Conservation (phyloP, 2,888 invertebrate genomes). For the Drosophila koepferae region DNA sequence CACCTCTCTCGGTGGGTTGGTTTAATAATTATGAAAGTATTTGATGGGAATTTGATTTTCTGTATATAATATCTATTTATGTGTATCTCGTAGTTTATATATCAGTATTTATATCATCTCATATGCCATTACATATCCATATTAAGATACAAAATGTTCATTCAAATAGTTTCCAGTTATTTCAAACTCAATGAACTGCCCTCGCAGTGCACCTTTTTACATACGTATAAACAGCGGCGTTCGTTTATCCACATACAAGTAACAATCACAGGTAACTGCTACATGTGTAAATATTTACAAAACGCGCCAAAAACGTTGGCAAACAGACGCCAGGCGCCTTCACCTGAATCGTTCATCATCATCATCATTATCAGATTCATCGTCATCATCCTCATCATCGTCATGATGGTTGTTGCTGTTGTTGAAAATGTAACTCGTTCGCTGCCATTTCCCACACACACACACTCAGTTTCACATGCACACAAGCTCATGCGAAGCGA, state of each 20-base stretch:
- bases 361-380: conserved; percentile 34
- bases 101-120: too few relatives aligned
- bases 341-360: conserved; percentile 55
- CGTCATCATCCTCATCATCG: conserved; percentile 29
- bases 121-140: background rate
- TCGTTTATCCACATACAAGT: conserved; percentile 27
- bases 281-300: conserved; percentile 81
- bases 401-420: conserved; percentile 28
- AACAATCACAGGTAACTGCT: conserved; percentile 79
- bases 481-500: conserved; percentile 15
- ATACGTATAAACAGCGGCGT: conserved; percentile 27
- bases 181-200: conserved; percentile 13
- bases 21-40: background rate
- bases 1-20: conserved; percentile 8
- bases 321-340: conserved; percentile 75
- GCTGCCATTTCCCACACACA: conserved; percentile 21
- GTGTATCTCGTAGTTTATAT: background rate
- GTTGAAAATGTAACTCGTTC: conserved; percentile 53
- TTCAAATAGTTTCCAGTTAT: background rate
- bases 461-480: background rate
- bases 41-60: background rate
- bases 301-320: conserved; percentile 79
- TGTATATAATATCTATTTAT: background rate
- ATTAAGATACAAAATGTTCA: background rate
- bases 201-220: conserved; percentile 34